Conservation (phyloP, 2,888 invertebrate genomes). For the Tachina lurida region DNA sequence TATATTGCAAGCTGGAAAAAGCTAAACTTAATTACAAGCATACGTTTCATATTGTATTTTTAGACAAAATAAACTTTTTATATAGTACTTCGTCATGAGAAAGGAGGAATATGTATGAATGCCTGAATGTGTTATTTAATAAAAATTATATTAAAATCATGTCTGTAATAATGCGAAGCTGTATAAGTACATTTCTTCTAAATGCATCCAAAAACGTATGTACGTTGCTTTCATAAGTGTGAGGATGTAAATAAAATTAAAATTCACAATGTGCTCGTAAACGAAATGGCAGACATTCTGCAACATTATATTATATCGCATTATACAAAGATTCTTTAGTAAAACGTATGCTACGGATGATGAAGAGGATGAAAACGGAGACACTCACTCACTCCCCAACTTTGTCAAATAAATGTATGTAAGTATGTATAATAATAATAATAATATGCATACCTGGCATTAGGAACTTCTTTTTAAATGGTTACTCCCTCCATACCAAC, state of each 20-base stretch:
- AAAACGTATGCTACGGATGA: not conserved
- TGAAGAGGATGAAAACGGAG: not conserved
- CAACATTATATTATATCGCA: slow-evolving; percentile 48
- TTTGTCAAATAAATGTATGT: not conserved
- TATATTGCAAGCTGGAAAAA: too few species aligned
- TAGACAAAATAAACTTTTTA: not conserved
- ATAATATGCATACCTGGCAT: slow-evolving; percentile 21
- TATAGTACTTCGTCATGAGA: not conserved
- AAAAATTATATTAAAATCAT: slow-evolving; percentile 68
- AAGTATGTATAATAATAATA: not conserved
- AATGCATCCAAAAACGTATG: slow-evolving; percentile 24
- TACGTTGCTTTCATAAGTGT: slow-evolving; percentile 16
- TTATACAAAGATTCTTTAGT: slow-evolving; percentile 53
- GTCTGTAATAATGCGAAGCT: slow-evolving; percentile 61
- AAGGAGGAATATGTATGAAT: not conserved
- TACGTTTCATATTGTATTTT: not conserved
- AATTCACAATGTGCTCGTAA: slow-evolving; percentile 62
- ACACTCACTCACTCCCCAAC: not conserved
- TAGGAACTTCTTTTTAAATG: slow-evolving; percentile 34
- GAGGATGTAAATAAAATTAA: slow-evolving; percentile 66
- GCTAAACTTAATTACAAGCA: slow-evolving; percentile 45
- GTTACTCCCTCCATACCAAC: slow-evolving; percentile 12
- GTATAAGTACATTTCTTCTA: slow-evolving; percentile 23
- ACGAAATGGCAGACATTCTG: slow-evolving; percentile 59
- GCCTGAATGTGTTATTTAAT: slow-evolving; percentile 36